Evolutionary conservation across 1,140 invertebrate genomes (phyloP).

Genomic region (Euwallacea similis): DNA sequence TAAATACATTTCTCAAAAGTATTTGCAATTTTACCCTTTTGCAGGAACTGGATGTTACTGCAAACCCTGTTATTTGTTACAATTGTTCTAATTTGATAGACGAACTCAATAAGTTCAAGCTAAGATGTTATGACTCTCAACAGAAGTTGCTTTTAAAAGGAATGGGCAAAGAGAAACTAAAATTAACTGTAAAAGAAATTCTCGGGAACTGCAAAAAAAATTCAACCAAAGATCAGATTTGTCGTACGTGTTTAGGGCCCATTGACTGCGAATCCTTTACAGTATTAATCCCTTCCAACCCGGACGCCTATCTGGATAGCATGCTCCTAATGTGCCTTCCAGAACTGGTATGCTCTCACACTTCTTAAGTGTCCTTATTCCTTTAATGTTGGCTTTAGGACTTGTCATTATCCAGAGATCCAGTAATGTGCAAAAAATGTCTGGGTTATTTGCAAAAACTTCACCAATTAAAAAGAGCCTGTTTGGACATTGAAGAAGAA

Average conservation of each 20-base stretch:
- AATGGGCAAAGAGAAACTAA: neutral
- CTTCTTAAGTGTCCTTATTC: neutral
- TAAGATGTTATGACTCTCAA: neutral
- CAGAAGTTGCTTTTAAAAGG: constrained; percentile 5
- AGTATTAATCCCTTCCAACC: neutral
- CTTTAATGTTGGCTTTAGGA: constrained; percentile 6
- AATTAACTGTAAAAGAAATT: constrained; percentile 5
- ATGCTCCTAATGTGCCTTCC: constrained; percentile 17
- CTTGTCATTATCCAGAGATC: constrained; percentile 3
- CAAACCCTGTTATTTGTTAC: constrained; percentile 11
- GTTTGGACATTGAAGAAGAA: constrained; percentile 14
- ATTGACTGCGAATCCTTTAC: neutral
- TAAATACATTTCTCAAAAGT: neutral
- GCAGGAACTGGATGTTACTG: constrained; percentile 9
- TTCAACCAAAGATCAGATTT: neutral
- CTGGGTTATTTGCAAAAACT: constrained; percentile 4
- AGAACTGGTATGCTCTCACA: neutral
- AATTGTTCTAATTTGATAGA: constrained; percentile 4
- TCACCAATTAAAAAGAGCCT: constrained; percentile 16
- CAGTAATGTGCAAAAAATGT: constrained; percentile 19
- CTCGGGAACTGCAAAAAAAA: neutral
- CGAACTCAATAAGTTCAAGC: constrained; percentile 7
- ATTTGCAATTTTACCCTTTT: neutral
- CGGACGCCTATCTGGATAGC: constrained; percentile 13
- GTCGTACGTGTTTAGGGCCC: neutral